These are phyloP conservation scores for Philaenus spumarius DNA, from an alignment of 1,140 invertebrate genomes.

Conservation along the genomic window DNA sequence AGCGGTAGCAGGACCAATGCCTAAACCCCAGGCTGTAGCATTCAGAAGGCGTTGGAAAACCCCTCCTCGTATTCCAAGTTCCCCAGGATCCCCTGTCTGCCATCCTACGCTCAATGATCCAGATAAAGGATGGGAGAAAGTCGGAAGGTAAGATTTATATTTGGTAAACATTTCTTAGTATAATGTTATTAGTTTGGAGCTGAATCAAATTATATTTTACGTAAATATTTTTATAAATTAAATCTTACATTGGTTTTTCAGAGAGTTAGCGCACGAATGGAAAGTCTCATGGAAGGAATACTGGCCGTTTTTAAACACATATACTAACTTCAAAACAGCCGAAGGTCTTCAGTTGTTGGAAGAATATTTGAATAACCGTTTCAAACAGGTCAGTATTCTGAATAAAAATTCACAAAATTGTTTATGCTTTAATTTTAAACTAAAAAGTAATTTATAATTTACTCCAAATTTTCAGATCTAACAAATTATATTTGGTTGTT, in stretches of 20 bases:
- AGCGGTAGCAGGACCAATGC: slow-evolving; percentile 82
- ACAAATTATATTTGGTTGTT: too few species aligned
- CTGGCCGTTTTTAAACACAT: slow-evolving; percentile 79
- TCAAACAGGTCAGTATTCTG: slow-evolving; percentile 6
- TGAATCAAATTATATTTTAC: neutral
- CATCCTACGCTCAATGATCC: slow-evolving; percentile 45
- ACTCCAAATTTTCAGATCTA: too few species aligned
- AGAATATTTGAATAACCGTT: slow-evolving; percentile 52
- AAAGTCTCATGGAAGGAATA: slow-evolving; percentile 83
- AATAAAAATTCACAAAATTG: too few species aligned
- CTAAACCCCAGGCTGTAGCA: slow-evolving; percentile 55
- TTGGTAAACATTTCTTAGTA: neutral
- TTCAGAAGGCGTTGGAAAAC: slow-evolving; percentile 78
- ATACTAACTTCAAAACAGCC: slow-evolving; percentile 61
- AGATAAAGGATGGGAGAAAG: slow-evolving; percentile 75
- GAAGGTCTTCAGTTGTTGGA: slow-evolving; percentile 69
- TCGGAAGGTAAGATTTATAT: slow-evolving; percentile 54
- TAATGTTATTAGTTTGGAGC: neutral
- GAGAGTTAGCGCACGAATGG: slow-evolving; percentile 65
- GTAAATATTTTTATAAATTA: neutral
- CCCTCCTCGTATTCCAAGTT: slow-evolving; percentile 47
- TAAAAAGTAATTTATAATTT: too few species aligned
- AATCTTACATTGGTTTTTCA: slow-evolving; percentile 34
- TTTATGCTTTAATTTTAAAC: too few species aligned
- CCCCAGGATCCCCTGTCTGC: neutral